These are phyloP conservation scores for Serilophus lunatus DNA, from an alignment of 2,113 vertebrate species.

Conservation along the genomic window DNA sequence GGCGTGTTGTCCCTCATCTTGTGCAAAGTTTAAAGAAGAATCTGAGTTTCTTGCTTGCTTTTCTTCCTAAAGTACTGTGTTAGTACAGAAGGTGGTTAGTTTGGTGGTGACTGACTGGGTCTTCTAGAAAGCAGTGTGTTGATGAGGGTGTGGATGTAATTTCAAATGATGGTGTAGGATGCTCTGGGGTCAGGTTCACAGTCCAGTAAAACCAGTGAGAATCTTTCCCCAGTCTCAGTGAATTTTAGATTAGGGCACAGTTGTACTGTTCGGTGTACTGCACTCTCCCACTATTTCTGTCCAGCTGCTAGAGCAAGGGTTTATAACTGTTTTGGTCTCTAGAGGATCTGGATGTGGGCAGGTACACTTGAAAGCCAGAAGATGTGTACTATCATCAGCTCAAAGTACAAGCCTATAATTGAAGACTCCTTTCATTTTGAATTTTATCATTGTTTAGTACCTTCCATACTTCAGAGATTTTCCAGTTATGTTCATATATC, in stretches of 20 bases:
- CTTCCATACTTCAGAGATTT: neutral
- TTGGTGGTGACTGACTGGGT: neutral
- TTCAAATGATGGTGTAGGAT: neutral
- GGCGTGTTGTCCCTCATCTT: neutral
- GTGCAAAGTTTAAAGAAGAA: neutral
- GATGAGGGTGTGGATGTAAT: neutral
- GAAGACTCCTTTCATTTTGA: neutral
- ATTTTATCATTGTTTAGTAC: neutral
- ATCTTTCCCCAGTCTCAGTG: neutral
- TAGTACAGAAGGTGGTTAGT: neutral
- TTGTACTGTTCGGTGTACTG: fast-evolving
- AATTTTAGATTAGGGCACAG: neutral
- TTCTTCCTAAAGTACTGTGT: neutral
- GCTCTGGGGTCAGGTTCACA: neutral
- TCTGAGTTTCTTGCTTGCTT: neutral
- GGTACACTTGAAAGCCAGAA: neutral
- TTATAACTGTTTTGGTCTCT: neutral
- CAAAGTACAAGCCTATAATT: neutral
- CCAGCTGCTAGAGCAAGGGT: neutral
- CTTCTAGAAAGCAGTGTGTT: neutral
- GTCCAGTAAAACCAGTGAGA: neutral
- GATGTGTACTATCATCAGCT: neutral
- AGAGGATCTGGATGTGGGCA: neutral
- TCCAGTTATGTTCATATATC: neutral
- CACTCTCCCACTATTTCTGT: neutral